Evolutionary conservation across 1,140 invertebrate species (phyloP).

Genomic region (Drosophila azteca): DNA sequence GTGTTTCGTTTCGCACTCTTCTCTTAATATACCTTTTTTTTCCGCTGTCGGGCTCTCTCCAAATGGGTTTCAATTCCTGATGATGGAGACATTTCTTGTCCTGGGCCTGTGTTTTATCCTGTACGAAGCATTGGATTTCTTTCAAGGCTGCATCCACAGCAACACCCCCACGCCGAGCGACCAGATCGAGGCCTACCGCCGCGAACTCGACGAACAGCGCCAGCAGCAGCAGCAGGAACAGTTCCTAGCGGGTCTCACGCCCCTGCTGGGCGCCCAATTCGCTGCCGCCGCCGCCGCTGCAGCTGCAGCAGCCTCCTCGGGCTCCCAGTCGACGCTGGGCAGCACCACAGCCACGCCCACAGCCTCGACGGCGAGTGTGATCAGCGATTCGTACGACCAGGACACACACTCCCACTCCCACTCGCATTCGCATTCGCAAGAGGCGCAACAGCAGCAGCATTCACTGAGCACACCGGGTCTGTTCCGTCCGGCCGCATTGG

Average conservation of each 20-base stretch:
- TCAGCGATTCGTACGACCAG: constrained; percentile 70
- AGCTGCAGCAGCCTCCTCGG: constrained; percentile 52
- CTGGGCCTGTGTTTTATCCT: constrained; percentile 84
- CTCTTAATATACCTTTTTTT: constrained; percentile 25
- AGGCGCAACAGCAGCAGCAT: constrained; percentile 59
- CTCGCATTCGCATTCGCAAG: constrained; percentile 38
- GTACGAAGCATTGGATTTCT: constrained; percentile 84
- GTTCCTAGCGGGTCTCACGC: constrained; percentile 76
- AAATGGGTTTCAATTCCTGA: constrained; percentile 80
- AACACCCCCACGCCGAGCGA: constrained; percentile 74
- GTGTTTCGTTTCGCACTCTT: constrained; percentile 14
- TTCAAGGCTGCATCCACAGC: constrained; percentile 83
- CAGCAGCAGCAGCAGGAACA: constrained; percentile 83
- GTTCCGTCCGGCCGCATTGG: constrained; percentile 59
- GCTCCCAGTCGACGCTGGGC: constrained; percentile 64
- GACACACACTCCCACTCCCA: constrained; percentile 43
- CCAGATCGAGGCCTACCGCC: constrained; percentile 82
- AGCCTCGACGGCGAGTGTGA: constrained; percentile 68
- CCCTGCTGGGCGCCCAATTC: constrained; percentile 74
- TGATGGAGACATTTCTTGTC: constrained; percentile 84
- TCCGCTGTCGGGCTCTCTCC: constrained; percentile 40
- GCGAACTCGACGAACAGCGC: constrained; percentile 82
- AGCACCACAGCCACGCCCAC: constrained; percentile 66
- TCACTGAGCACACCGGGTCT: constrained; percentile 72
- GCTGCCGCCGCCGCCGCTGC: constrained; percentile 70